phyloP scores from a whole-genome alignment of 2,797 vertebrate genomes.

The Sebastes nivosus region DNA sequence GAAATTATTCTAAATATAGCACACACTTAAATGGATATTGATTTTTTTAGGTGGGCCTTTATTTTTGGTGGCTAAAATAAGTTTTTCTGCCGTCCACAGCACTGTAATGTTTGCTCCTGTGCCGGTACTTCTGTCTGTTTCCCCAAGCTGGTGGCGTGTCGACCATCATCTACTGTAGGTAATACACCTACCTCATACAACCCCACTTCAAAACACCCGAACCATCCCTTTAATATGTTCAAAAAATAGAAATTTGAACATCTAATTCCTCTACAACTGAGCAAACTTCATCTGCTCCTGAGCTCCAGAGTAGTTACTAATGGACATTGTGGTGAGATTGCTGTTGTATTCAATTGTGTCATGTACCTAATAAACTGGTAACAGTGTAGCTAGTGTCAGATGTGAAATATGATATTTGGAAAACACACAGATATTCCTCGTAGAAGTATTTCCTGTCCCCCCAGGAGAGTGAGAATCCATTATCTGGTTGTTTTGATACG shows the following conservation, averaged over 20 bases:
- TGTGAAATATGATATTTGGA: slow-evolving; percentile 30
- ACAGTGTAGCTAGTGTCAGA: neutral
- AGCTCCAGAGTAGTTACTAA: neutral
- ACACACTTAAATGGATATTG: no score
- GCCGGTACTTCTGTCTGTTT: no score
- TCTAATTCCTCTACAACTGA: neutral
- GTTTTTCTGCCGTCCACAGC: no score
- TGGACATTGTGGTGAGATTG: neutral
- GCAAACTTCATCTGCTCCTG: neutral
- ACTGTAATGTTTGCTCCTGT: no score
- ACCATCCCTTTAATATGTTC: no score
- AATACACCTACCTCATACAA: no score
- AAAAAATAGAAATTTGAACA: neutral
- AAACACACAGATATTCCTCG: slow-evolving; percentile 35
- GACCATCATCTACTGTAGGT: no score
- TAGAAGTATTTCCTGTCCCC: slow-evolving; percentile 44
- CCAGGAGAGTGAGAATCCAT: slow-evolving; percentile 46
- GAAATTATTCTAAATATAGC: no score
- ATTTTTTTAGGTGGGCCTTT: no score
- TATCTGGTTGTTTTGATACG: slow-evolving; percentile 56
- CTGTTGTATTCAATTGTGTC: neutral
- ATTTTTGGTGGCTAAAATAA: no score
- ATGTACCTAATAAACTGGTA: neutral
- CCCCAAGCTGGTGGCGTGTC: no score
- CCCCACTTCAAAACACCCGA: no score